Conservation (phyloP, 2,113 vertebrate species). For the Halcyon malimbica region DNA sequence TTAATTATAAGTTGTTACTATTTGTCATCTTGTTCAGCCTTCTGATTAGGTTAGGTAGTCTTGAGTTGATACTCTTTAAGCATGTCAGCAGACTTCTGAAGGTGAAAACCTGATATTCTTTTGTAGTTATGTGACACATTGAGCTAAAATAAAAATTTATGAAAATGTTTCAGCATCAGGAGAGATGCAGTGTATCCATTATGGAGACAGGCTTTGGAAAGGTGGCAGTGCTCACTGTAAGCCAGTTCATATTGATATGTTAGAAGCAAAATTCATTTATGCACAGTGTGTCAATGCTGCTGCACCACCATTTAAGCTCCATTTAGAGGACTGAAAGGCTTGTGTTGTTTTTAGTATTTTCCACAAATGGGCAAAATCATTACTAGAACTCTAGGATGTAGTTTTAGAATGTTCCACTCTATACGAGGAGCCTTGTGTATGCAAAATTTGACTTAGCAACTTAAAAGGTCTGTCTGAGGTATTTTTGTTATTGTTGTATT, state of each 20-base stretch:
- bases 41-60: neutral
- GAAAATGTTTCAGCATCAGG: neutral
- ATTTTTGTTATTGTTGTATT: neutral
- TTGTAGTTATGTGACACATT: neutral
- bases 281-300: neutral
- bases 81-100: neutral
- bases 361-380: neutral
- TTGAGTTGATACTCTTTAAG: neutral
- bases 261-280: neutral
- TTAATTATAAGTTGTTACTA: neutral
- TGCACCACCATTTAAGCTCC: neutral
- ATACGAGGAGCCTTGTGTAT: accelerated
- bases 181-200: neutral
- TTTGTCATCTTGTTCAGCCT: neutral
- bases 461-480: neutral
- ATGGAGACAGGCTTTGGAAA: neutral
- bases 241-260: neutral
- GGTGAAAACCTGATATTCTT: neutral
- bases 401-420: neutral
- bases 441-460: neutral
- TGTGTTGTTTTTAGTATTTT: neutral
- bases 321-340: neutral
- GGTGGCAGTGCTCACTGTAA: neutral
- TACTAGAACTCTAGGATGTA: neutral
- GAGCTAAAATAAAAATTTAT: neutral